Base-by-base conservation (phyloP, 2,888 invertebrate genomes). In the Cerceris ruficornis region DNA sequence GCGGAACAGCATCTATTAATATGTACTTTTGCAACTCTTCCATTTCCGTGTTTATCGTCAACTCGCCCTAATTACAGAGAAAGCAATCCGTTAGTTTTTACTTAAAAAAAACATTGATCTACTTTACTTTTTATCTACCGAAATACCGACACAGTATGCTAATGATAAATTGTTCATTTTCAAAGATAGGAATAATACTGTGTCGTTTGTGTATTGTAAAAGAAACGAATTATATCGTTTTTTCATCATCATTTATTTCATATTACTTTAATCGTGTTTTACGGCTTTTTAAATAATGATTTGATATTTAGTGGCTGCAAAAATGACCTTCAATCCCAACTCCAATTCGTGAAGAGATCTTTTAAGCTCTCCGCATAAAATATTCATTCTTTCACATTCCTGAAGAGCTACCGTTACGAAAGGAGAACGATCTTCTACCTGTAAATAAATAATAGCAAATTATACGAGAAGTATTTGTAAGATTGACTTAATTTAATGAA, bases 321-420 rank as follows among this genome's bases (percentile, higher is more conserved):
- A 11, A 8, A 11, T 50, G 74, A 96, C 97, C 94, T 98, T 98
- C 6, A 98, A 93, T 5, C 98, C 98, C 13, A 98, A 94, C 83
- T 98, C 97, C 0, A 98, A 93, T 92, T 98, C 98, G 86, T 95
- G 95, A 7, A 98, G 93, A 0, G 98, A 97, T 43, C 97, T 93
- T 68, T 95, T 94, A 77, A 98, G 95, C 92, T 98, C 98, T 1
- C 94, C 93, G 90, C 97, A 97, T 7, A 99, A 94, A 50, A 94
- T 94, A 92, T 98, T 98, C 98, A 98, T 98, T 55, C 98, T 94
- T 92, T 98, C 98, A 91, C 98, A 98, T 92, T 99, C 98, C 92
- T 98, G 98, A 86, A 98, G 95, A 0, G 97, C 97, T 0, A 98
- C 98, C 66, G 98, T 97, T 0, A 97, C 96, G 91, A 95, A 99